Conservation (phyloP, 2,113 vertebrate species). For the Microcebus tavaratra region DNA sequence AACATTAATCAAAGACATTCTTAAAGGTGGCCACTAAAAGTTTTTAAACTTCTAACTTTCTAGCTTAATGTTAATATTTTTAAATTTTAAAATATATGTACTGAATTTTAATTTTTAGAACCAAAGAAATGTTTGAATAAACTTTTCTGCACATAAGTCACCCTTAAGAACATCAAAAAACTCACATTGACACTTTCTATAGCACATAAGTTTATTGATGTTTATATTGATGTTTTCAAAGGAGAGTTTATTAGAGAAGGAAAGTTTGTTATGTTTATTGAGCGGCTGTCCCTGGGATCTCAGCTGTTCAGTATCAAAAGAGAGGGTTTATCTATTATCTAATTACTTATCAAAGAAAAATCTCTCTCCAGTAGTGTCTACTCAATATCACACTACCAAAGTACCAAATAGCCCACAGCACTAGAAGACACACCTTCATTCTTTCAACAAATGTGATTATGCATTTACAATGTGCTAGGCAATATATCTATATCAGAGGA, state of each 20-base stretch:
- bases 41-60: slow-evolving; percentile 21
- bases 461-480: neutral
- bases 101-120: neutral
- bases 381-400: neutral
- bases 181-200: neutral
- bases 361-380: neutral
- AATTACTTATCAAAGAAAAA: neutral
- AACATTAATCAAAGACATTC: neutral
- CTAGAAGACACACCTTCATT: neutral
- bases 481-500: neutral
- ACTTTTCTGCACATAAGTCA: slow-evolving; percentile 3
- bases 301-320: neutral
- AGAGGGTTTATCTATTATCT: neutral
- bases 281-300: neutral
- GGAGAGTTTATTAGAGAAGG: neutral
- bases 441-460: neutral
- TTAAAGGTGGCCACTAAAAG: neutral
- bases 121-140: neutral
- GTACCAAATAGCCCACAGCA: neutral
- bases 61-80: neutral
- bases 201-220: neutral
- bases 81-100: neutral
- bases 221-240: neutral
- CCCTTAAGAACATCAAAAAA: neutral
- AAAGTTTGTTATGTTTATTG: neutral